Conservation (phyloP, 2,797 vertebrate species). For the Dromococcyx pavoninus region DNA sequence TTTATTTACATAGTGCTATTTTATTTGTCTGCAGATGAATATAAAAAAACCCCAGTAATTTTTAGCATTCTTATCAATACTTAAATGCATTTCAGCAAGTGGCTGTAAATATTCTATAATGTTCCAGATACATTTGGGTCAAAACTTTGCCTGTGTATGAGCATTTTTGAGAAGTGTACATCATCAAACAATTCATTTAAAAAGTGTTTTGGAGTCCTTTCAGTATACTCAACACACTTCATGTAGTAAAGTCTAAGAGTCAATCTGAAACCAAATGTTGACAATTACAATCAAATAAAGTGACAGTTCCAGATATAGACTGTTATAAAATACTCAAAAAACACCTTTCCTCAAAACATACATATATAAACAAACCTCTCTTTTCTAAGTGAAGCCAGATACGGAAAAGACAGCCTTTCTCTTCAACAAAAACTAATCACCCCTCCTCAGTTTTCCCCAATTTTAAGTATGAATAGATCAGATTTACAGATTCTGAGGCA, state of each 20-base stretch:
- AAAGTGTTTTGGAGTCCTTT: neutral
- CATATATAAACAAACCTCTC: neutral
- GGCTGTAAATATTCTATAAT: neutral
- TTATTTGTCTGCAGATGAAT: neutral
- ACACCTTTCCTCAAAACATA: neutral
- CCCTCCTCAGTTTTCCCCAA: neutral
- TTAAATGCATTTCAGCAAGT: neutral
- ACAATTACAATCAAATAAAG: neutral
- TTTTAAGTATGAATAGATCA: conserved; percentile 26
- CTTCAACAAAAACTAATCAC: neutral
- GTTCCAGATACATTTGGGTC: neutral
- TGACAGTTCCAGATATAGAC: neutral
- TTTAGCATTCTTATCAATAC: neutral
- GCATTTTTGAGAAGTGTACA: neutral
- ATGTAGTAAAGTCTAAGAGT: neutral
- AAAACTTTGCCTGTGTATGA: neutral
- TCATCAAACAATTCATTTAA: neutral
- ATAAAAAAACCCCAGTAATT: neutral
- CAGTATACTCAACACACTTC: neutral
- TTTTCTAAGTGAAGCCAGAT: neutral
- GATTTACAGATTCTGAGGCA: conserved; percentile 25
- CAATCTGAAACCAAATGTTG: neutral
- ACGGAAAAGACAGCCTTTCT: neutral
- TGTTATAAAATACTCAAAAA: neutral
- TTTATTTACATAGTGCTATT: neutral